phyloP scores from a whole-genome alignment of 1,140 invertebrate genomes.

The Teleopsis dalmanni region DNA sequence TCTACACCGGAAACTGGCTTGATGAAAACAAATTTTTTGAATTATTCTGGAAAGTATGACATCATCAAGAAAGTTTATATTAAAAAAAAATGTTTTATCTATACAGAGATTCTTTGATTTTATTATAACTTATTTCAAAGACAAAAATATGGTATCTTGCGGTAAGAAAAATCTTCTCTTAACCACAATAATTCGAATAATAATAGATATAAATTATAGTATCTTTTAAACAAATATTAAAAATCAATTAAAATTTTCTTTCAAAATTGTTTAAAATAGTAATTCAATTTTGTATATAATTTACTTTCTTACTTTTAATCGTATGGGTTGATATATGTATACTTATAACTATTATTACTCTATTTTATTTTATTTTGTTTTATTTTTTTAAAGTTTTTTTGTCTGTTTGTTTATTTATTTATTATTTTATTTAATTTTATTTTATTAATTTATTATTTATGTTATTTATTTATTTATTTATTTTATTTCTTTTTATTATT shows the following conservation, averaged over 20 bases:
- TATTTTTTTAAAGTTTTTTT: neutral
- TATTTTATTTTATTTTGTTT: neutral
- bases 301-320: neutral
- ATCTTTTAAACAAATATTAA: no score
- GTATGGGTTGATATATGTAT: neutral
- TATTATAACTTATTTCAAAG: no score
- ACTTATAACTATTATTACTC: neutral
- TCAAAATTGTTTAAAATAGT: neutral
- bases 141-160: no score
- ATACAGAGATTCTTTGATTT: no score
- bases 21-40: no score
- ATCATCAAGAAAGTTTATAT: no score
- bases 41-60: no score
- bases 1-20: no score
- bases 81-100: no score
- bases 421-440: neutral
- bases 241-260: neutral
- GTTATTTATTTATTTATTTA: neutral
- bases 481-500: neutral
- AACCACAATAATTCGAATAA: no score
- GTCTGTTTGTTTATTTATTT: neutral
- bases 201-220: no score
- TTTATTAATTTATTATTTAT: neutral
- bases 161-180: no score
- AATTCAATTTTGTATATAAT: neutral